Base-by-base conservation (phyloP, 2,797 vertebrate genomes). In the Chelon labrosus region DNA sequence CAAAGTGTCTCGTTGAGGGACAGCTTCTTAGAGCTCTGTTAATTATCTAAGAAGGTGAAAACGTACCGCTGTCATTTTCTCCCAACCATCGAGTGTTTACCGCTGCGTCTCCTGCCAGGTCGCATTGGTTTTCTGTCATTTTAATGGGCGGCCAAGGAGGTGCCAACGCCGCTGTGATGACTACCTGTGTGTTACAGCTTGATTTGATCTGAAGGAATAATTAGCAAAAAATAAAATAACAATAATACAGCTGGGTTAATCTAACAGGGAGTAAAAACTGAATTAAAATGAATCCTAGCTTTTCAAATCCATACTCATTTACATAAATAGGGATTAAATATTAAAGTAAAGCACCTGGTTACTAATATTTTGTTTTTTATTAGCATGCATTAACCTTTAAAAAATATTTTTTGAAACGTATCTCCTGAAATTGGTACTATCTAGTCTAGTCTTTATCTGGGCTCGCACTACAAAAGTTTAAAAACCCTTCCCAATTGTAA, bases 131-230 rank as follows among this genome's bases (percentile, higher is more conserved):
- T 39, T 31, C 44, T 56, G 0, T 31, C 9, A 51, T 47, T 60
- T 39, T 0, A 57, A 63, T 22, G 25, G 42, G 10, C 19, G 54
- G 42, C 25, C 53, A 9, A 56, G n/a, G 27, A 54, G 19, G 10
- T 44, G 27, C 27, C 55, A 5, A 17, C 50, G 2, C 31, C 37
- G 11, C n/a, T 0, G 2, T 2, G 3, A 7, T 13, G 1, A 19
- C 56, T 25, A 10, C 16, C 10, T 27, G 53, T 17, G 22, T 16
- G 57, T 3, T 25, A n/a, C 44, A 44, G 14, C 37, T 35, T 35
- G 22, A 53, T 53, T 62, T 39, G 4, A 53, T 49, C 7, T 66
- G 1, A 46, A 27, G 52, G 58, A 31, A 61, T 44, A 46, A 56
- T 60, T 22, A 49, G 16, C 37, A 2, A 54, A 53, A 52, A 35